Base-by-base conservation (phyloP, 37 sponge, comb jelly and placozoan genomes). In the Halisarca cf. caerulea region DNA sequence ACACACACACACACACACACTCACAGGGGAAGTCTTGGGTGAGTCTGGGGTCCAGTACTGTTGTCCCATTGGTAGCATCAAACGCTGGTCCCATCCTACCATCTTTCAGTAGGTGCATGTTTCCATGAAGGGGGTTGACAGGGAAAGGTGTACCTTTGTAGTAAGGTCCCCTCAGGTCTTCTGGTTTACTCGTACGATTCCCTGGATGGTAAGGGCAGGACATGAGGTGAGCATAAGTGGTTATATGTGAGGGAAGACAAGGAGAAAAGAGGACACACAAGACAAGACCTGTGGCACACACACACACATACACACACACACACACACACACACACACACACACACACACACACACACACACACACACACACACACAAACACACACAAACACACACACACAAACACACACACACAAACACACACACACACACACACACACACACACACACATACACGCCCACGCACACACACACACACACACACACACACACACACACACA, bases 1-100 rank as follows among this genome's bases (percentile, higher is more conserved):
- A 61, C 64, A 61, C 64, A 28, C 64, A 61, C 64, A 61, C 64
- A 28, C 64, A 61, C 64, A 61, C 64, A 61, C 64, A 61, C 64
- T 47, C 51, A 47, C 51, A 14, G 51, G 51, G n/a, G 64, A 62
- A 62, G 64, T 62, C 64, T 15, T 28, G 25, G 6, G 25, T 8
- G 4, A 62, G 25, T 15, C 41, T 14, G 7, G 72, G 40, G 72
- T 71, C 72, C 18, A 71, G 72, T 3, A 71, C 39, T 5, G 37
- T 5, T 32, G 30, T 30, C 6, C 72, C 72, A 33, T 71, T 71
- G 28, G 5, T 27, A 39, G 40, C 37, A 32, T 36, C 72, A 33
- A 71, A 71, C 7, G 32, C 3, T 5, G 32, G 32, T 18, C 6
- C 72, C 41, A 30, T 71, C 7, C 37, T 7, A 3, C 37, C 72